Base-by-base conservation (phyloP, 2,888 invertebrate genomes). In the Pinctada fucata region DNA sequence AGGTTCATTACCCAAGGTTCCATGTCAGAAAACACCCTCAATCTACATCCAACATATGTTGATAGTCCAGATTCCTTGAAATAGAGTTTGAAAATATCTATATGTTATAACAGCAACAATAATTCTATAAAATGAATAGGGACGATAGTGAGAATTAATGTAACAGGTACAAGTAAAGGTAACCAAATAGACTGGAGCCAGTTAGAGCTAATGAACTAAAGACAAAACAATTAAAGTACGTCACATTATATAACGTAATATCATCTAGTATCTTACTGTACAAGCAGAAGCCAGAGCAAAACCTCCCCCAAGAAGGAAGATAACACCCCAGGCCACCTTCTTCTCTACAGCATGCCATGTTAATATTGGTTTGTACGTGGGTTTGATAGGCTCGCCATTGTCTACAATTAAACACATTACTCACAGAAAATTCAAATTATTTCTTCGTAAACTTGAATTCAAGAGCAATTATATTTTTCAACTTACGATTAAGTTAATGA, bases 211-310 rank as follows among this genome's bases (percentile, higher is more conserved):
- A 31, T 31, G 31, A 31, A 31, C 31, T 31, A 31, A 31, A 31
- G 31, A 31, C 31, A 31, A 31, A 31, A 31, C 31, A 31, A 31
- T 31, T 31, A 31, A 31, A 31, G 31, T 31, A 31, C 31, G 31
- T 31, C 31, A 31, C 31, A 31, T 31, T 31, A 31, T 31, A 31
- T 31, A 31, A 31, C 31, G 31, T 31, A 31, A 31, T 31, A 31
- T 31, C 31, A 31, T 31, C 31, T 31, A 1, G 31, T 31, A 31
- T 31, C 71, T 78, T 86, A 93, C 95, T 86, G 95, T 95, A 84
- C 96, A 96, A 79, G 96, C 97, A 82, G 96, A 95, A 0, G 98
- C 97, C 78, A 98, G 94, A 0, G 97, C 97, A 92, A 97, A 97
- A 0, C 97, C 97, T 52, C 97, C 97, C 67, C 92, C 92, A 49